These are phyloP conservation scores for Neosilurus hyrtlii DNA, from an alignment of 2,797 vertebrate species.

Conservation along the genomic window DNA sequence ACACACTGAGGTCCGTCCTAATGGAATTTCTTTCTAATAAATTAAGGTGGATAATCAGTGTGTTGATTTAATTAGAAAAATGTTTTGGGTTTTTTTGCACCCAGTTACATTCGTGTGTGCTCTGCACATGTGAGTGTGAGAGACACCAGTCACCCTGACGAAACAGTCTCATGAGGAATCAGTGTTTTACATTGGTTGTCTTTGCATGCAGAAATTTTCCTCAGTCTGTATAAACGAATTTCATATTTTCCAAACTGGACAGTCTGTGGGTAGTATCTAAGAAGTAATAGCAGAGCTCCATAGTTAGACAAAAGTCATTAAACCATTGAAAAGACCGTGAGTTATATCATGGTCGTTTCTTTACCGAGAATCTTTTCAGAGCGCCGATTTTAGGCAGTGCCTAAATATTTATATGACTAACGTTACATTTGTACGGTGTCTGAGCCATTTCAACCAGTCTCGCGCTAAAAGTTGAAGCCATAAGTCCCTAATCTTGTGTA, in stretches of 20 bases:
- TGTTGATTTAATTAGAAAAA: background rate
- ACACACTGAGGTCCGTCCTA: background rate
- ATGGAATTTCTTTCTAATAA: background rate
- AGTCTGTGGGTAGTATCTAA: background rate
- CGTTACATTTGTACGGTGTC: too few species aligned
- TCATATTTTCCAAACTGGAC: background rate
- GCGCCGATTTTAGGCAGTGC: too few species aligned
- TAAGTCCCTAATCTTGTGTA: too few species aligned
- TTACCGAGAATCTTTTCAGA: too few species aligned
- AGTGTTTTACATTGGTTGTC: background rate
- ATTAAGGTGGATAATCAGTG: background rate
- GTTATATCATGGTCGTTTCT: too few species aligned
- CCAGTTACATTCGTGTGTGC: background rate
- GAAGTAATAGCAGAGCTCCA: background rate
- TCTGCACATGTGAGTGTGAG: background rate
- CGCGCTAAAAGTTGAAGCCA: too few species aligned
- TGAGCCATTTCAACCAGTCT: too few species aligned
- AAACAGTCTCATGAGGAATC: background rate
- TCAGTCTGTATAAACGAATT: background rate
- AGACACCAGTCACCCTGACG: background rate
- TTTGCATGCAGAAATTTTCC: background rate
- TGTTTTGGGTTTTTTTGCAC: background rate
- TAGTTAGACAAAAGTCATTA: too few species aligned
- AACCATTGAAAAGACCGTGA: too few species aligned
- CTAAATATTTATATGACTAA: too few species aligned